These are phyloP conservation scores for Oreochromis niloticus DNA, from an alignment of 2,113 vertebrate genomes.

Conservation along the genomic window DNA sequence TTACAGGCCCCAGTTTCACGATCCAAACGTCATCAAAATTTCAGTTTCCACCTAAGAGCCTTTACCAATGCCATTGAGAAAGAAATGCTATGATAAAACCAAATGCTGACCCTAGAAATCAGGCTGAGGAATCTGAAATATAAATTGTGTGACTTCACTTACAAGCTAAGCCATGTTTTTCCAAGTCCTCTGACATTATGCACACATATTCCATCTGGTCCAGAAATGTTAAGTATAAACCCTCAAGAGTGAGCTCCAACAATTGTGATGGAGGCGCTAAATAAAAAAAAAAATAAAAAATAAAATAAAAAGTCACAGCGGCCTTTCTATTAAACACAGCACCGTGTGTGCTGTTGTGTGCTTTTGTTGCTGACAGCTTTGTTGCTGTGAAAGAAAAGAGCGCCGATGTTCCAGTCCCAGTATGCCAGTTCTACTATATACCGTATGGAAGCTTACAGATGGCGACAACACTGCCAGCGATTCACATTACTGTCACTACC, in stretches of 20 bases:
- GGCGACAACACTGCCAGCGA: not conserved
- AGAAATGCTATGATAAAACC: not conserved
- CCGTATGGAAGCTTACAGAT: not conserved
- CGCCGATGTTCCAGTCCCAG: not conserved
- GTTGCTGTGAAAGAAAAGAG: not conserved
- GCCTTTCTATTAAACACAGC: not conserved
- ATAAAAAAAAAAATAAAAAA: not conserved
- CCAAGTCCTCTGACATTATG: not conserved
- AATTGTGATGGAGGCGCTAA: not conserved
- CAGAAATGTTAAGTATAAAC: not conserved
- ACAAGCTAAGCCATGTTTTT: not conserved
- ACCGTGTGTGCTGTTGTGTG: not conserved
- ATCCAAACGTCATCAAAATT: not conserved
- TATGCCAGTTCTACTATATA: not conserved
- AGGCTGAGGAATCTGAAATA: not conserved
- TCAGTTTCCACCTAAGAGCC: not conserved
- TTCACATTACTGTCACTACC: not conserved
- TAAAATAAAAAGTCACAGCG: not conserved
- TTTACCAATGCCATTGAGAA: not conserved
- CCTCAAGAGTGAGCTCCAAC: not conserved
- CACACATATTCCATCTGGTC: not conserved
- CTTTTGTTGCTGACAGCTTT: not conserved
- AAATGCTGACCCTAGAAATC: not conserved
- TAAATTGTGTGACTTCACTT: not conserved
- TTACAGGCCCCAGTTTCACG: not conserved